Conservation (phyloP, 2,888 invertebrate species). For the Lysandra bellargus region DNA sequence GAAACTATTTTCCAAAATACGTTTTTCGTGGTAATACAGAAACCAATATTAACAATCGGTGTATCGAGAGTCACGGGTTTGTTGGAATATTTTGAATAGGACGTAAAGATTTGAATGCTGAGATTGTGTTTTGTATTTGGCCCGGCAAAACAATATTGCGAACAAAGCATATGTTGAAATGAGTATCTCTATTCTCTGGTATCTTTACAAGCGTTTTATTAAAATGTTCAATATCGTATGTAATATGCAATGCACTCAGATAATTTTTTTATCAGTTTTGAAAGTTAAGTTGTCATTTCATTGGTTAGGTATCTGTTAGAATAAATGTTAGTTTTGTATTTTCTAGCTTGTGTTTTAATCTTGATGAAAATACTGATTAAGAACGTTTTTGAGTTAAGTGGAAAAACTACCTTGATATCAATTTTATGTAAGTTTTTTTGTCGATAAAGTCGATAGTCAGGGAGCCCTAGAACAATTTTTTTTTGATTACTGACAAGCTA, state of each 20-base stretch:
- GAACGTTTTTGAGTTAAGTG: too few relatives aligned
- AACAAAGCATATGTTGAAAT: constrained; percentile 66
- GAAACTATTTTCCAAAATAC: constrained; percentile 7
- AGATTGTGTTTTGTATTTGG: constrained; percentile 55
- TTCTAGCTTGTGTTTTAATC: too few relatives aligned
- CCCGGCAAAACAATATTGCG: constrained; percentile 67
- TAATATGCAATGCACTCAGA: background rate
- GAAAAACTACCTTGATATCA: too few relatives aligned
- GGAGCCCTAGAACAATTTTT: too few relatives aligned
- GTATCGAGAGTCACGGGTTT: constrained; percentile 61
- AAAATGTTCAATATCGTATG: background rate
- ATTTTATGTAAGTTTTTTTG: too few relatives aligned
- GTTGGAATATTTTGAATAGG: constrained; percentile 61
- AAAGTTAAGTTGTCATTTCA: too few relatives aligned
- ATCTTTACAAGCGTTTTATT: constrained; percentile 3
- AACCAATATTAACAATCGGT: constrained; percentile 70
- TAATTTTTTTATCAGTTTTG: too few relatives aligned
- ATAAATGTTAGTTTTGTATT: too few relatives aligned
- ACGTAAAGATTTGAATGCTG: constrained; percentile 46
- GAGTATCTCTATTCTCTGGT: constrained; percentile 41
- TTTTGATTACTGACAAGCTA: too few relatives aligned
- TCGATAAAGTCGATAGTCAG: too few relatives aligned
- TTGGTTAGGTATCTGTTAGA: too few relatives aligned
- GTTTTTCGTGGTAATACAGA: constrained; percentile 44
- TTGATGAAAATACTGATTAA: too few relatives aligned